Percentiles rank a stretch among this genome's conserved stretches.
These are phyloP conservation scores for Polypterus senegalus DNA, from an alignment of 2,113 vertebrate species.

Conservation along the genomic window DNA sequence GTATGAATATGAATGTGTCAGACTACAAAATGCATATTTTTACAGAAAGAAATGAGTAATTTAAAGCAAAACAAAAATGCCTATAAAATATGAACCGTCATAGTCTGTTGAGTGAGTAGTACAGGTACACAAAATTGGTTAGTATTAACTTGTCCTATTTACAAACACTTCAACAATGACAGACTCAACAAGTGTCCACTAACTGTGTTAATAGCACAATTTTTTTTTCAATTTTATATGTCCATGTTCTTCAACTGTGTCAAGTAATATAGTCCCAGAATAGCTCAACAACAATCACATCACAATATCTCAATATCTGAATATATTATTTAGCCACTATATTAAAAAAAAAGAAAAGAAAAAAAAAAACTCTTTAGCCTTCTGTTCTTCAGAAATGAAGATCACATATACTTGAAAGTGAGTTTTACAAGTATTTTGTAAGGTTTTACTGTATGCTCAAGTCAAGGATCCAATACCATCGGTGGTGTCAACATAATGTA, in stretches of 20 bases:
- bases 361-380: no score
- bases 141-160: constrained; percentile 90
- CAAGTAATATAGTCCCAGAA: constrained; percentile 84
- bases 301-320: constrained; percentile 65
- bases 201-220: constrained; percentile 83
- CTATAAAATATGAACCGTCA: constrained; percentile 60
- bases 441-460: neutral
- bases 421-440: constrained; percentile 24
- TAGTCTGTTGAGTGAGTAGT: constrained; percentile 67
- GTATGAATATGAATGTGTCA: constrained; percentile 11
- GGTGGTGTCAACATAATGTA: constrained; percentile 50
- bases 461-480: constrained; percentile 37
- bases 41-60: constrained; percentile 30
- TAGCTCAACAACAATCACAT: constrained; percentile 84
- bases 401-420: constrained; percentile 22
- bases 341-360: constrained; percentile 13
- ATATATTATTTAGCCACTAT: constrained; percentile 74
- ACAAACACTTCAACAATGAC: constrained; percentile 91
- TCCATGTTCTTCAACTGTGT: constrained; percentile 73
- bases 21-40: constrained; percentile 7
- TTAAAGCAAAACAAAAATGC: constrained; percentile 52
- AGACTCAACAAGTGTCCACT: constrained; percentile 86
- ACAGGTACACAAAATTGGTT: constrained; percentile 88
- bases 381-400: constrained; percentile 17
- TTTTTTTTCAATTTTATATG: constrained; percentile 53